Percentiles rank a stretch among this genome's conserved stretches.
These are phyloP conservation scores for Podarcis lilfordi DNA, from an alignment of 2,797 vertebrate species.

Conservation along the genomic window DNA sequence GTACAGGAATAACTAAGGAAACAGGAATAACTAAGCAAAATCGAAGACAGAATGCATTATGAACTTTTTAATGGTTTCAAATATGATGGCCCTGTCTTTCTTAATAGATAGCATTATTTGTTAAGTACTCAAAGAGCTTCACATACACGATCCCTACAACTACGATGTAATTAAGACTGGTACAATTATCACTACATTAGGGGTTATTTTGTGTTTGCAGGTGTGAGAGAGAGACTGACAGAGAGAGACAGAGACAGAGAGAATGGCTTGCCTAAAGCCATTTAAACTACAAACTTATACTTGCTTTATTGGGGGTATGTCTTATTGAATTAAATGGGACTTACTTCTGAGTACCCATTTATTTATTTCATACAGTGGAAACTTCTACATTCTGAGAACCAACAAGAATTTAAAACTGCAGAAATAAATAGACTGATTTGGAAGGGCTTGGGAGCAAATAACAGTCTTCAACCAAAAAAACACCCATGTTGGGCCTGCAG, in stretches of 20 bases:
- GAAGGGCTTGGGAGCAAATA: no score
- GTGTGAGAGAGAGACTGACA: rapidly evolving
- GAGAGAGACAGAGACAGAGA: not conserved
- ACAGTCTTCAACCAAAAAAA: no score
- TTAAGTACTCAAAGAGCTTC: not conserved
- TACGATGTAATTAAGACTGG: not conserved
- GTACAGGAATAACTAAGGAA: not conserved
- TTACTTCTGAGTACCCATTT: no score
- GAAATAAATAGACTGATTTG: no score
- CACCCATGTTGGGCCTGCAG: no score
- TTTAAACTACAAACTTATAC: not conserved
- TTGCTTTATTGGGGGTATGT: not conserved
- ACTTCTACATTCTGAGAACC: not conserved
- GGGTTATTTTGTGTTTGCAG: not conserved
- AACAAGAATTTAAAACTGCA: not conserved
- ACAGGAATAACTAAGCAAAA: constrained; percentile 27
- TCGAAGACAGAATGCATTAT: constrained; percentile 23
- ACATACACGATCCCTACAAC: not conserved
- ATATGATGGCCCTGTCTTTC: not conserved
- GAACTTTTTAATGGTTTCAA: not conserved
- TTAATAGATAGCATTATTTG: not conserved
- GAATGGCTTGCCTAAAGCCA: not conserved
- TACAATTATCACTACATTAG: not conserved
- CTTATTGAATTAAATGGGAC: not conserved
- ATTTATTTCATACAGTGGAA: no score